Evolutionary conservation across 2,113 vertebrate genomes (phyloP), one percentile per base, ranked within the genome.

Genomic region (Genyomyrus donnyi): DNA sequence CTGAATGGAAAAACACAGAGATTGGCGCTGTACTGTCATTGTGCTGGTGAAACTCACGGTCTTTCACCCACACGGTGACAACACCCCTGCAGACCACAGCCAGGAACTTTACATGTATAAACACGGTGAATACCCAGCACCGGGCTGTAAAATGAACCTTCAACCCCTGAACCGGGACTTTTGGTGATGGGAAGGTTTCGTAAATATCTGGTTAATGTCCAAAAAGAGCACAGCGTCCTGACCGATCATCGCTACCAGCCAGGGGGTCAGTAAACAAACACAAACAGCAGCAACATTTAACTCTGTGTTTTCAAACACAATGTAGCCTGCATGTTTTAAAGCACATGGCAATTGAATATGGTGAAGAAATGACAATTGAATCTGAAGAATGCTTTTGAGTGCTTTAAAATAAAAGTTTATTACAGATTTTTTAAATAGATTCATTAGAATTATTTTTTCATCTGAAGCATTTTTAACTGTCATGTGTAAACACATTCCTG

Each of bases 221-320:
- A 0, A 80, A 80, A 80, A 96, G 0, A 96, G 95, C 46, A 95
- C 94, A 0, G 95, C 95, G 0, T 96, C 94, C 93, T 96, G 96
- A 89, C 92, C 95, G 90, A 96, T 95, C 89, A 94, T 91, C 0
- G 94, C 3, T 0, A 96, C 89, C 96, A 96, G 2, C 27, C 1
- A 0, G 89, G 10, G 35, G 5, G 8, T 77, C 31, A 21, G 74
- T 19, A 19, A 5, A 42, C 74, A 80, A 35, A 39, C 74, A 42
- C 74, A 80, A 35, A 80, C 74, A 80, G 31, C 27, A 0, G 19
- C 70, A 39, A 5, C 15, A 35, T 39, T 80, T 80, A 80, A 42
- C 74, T 77, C 11, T 77, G 66, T 35, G 74, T 80, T 80, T 42
- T 77, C 70, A 80, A 80, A 19, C 0, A 42, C 35, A 80, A 39